Evolutionary conservation across 2,113 vertebrate species (phyloP).

Genomic region (Synchiropus splendidus): DNA sequence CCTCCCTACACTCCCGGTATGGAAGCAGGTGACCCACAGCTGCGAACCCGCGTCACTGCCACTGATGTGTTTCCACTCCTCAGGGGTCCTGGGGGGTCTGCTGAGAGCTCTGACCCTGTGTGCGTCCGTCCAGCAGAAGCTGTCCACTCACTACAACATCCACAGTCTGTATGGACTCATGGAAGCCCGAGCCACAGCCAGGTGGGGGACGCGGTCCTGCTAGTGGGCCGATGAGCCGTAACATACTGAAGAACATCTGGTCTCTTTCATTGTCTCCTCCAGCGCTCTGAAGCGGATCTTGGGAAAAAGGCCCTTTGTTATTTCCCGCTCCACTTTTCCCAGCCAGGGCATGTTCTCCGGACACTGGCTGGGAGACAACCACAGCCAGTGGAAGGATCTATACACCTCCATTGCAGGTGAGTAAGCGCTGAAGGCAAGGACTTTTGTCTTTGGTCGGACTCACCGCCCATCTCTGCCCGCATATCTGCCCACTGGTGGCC

Average conservation of each 20-base stretch:
- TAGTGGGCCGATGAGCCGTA: not conserved
- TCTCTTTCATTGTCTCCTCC: conserved; percentile 1
- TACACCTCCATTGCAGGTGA: conserved; percentile 74
- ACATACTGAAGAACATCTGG: too few relatives aligned
- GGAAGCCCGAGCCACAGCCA: conserved; percentile 54
- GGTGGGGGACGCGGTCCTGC: conserved; percentile 14
- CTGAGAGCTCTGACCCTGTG: conserved; percentile 50
- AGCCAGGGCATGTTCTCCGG: conserved; percentile 81
- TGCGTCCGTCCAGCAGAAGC: conserved; percentile 49
- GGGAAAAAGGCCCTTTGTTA: conserved; percentile 73
- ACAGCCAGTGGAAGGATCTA: conserved; percentile 80
- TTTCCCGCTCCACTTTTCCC: conserved; percentile 84
- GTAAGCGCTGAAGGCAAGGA: too few relatives aligned
- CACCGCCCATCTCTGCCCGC: too few relatives aligned
- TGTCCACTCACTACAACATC: conserved; percentile 51
- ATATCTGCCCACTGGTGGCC: too few relatives aligned
- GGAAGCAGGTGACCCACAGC: not conserved
- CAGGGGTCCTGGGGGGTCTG: conserved; percentile 47
- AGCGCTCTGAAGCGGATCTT: conserved; percentile 73
- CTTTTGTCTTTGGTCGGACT: too few relatives aligned
- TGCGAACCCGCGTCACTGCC: not conserved
- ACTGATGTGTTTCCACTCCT: not conserved
- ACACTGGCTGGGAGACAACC: conserved; percentile 86
- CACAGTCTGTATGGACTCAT: conserved; percentile 61
- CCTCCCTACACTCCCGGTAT: conserved; percentile 78